phyloP scores from a whole-genome alignment of 2,888 invertebrate species.

The Mythimna ferrago region DNA sequence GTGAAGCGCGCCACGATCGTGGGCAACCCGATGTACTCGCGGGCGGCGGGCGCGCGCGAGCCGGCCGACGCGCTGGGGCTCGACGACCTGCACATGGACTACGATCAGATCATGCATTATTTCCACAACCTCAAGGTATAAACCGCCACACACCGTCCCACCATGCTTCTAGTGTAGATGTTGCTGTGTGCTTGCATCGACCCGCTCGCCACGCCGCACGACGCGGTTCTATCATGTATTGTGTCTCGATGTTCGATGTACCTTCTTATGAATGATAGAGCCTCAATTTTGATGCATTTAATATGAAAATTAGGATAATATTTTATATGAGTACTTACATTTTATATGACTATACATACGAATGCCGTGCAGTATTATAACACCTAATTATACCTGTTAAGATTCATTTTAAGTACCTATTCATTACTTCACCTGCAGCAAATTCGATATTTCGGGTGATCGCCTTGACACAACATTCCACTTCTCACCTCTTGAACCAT shows the following conservation, averaged over 20 bases:
- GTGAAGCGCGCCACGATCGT: slow-evolving; percentile 96
- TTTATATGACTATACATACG: slow-evolving; percentile 85
- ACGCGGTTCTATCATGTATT: slow-evolving; percentile 74
- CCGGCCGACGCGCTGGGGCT: slow-evolving; percentile 92
- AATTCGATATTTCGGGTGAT: slow-evolving; percentile 71
- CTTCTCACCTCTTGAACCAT: slow-evolving; percentile 75
- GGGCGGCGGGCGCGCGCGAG: slow-evolving; percentile 86
- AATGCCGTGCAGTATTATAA: slow-evolving; percentile 87
- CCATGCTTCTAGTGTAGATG: slow-evolving; percentile 88
- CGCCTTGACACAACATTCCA: slow-evolving; percentile 74
- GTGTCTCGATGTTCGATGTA: slow-evolving; percentile 81
- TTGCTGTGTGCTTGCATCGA: slow-evolving; percentile 85
- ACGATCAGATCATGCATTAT: slow-evolving; percentile 99
- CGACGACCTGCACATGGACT: slow-evolving; percentile 98
- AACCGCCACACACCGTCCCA: slow-evolving; percentile 80
- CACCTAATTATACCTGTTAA: slow-evolving; percentile 72
- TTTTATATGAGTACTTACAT: slow-evolving; percentile 86
- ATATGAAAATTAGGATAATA: slow-evolving; percentile 81
- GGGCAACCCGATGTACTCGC: slow-evolving; percentile 97
- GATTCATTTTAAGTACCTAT: slow-evolving; percentile 74
- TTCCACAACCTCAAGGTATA: slow-evolving; percentile 99
- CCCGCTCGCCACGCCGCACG: slow-evolving; percentile 63
- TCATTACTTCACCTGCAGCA: slow-evolving; percentile 74
- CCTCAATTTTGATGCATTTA: slow-evolving; percentile 89
- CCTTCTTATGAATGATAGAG: slow-evolving; percentile 87